phyloP scores from a whole-genome alignment of 1,140 invertebrate species.

The Drosophila guanche region DNA sequence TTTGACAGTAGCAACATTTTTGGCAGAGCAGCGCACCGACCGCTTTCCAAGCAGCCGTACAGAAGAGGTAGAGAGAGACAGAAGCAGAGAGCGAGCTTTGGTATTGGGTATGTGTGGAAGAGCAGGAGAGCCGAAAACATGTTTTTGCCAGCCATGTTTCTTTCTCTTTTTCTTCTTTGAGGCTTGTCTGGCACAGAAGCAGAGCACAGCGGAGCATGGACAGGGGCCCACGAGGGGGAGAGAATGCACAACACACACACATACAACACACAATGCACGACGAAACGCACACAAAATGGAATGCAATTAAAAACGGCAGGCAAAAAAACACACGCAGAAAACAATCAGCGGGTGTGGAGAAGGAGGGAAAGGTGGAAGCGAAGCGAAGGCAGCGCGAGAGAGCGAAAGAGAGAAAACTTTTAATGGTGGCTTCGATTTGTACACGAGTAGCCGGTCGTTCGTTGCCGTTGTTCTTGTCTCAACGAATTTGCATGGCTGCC shows the following conservation, averaged over 20 bases:
- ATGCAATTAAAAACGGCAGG: slow-evolving; percentile 80
- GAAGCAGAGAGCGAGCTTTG: slow-evolving; percentile 6
- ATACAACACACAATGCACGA: slow-evolving; percentile 21
- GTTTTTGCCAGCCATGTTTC: slow-evolving; percentile 68
- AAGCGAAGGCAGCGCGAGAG: background rate
- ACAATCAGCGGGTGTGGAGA: background rate
- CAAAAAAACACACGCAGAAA: slow-evolving; percentile 56
- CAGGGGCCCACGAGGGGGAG: slow-evolving; percentile 33
- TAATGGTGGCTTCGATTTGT: slow-evolving; percentile 76
- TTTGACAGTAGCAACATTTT: slow-evolving; percentile 40
- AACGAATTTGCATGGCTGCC: slow-evolving; percentile 71
- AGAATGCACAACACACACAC: slow-evolving; percentile 37
- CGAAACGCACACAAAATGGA: slow-evolving; percentile 64
- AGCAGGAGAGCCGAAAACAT: slow-evolving; percentile 25
- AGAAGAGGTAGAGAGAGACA: slow-evolving; percentile 3
- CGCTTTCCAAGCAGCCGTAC: slow-evolving; percentile 3
- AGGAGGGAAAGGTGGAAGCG: background rate
- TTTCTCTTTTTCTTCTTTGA: slow-evolving; percentile 49
- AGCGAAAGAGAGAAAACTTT: slow-evolving; percentile 44
- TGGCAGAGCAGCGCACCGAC: background rate
- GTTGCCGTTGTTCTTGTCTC: slow-evolving; percentile 51
- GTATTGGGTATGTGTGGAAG: background rate
- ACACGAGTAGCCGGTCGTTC: background rate
- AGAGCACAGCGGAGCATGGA: slow-evolving; percentile 27
- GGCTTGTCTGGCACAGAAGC: slow-evolving; percentile 32